Base-by-base conservation (phyloP, 1,140 invertebrate species). In the Pseudomyrmex dendroicus region DNA sequence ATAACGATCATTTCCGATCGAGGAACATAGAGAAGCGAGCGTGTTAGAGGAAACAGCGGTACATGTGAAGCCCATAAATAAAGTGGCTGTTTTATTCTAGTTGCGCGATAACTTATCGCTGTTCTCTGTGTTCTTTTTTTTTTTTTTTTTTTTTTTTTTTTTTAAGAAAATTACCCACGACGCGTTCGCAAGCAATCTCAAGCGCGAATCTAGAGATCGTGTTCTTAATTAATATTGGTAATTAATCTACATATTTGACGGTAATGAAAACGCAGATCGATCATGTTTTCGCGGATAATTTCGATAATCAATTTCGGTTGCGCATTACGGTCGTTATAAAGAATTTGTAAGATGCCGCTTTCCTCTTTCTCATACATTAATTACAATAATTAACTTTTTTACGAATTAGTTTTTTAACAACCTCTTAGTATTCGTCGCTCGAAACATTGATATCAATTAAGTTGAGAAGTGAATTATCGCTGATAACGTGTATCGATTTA, bases 401-500 rank as follows among this genome's bases (percentile, higher is more conserved):
- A 57, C 50, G 12, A 57, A 56, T 67, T 68, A 56, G 66, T 17
- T 67, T 67, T 57, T 70, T 68, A n/a, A 25, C 5, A 68, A 4
- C 3, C 13, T 70, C 68, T 46, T 59, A 15, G 10, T 57, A 35
- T n/a, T n/a, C 35, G 44, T 57, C 17, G 25, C 5, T 70, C 1
- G n/a, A 54, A 56, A 67, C 10, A 48, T 46, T 22, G 54, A 56
- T 57, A 70, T 70, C 15, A 57, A 59, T 46, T 22, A 44, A 68
- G 20, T 78, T n/a, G 10, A 12, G 4, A 12, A 68, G 56, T 77
- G 56, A 78, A 12, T 35, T 54, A 62, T 59, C 50, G 15, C 44
- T 76, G 63, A 78, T 78, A 70, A 25, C 15, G 46, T 46, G 62
- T 50, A 74, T 82, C 22, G 46, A 82, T 82, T 82, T 52, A 62